A percentile compares a stretch with the other conserved stretches of the same genome.
Conservation (phyloP, 2,113 vertebrate genomes). For the Chaetops frenatus region DNA sequence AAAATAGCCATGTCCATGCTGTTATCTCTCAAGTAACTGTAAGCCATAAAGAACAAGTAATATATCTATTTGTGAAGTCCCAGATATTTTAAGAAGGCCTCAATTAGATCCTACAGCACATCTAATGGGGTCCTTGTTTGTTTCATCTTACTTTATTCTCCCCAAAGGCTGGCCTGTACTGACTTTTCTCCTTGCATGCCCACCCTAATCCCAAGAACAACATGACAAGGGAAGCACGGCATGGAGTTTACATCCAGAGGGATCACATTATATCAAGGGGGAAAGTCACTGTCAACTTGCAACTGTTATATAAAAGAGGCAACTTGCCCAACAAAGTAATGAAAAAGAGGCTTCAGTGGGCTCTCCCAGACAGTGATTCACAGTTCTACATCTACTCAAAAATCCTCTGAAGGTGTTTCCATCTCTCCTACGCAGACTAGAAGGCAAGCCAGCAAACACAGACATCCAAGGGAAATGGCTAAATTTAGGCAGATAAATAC, state of each 20-base stretch:
- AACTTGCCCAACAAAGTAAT: not conserved
- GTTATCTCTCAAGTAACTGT: not conserved
- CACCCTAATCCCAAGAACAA: not conserved
- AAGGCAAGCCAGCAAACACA: conserved; percentile 10
- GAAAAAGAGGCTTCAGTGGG: not conserved
- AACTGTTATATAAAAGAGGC: not conserved
- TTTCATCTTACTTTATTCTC: not conserved
- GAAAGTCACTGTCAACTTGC: not conserved
- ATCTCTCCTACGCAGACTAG: not conserved
- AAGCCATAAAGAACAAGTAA: not conserved
- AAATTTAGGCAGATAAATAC: conserved; percentile 18
- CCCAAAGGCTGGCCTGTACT: not conserved
- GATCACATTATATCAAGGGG: not conserved
- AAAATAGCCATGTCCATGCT: not conserved
- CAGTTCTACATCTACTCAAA: conserved; percentile 29
- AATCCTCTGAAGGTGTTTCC: conserved; percentile 2
- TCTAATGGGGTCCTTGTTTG: not conserved
- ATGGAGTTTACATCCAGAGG: not conserved
- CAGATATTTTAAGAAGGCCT: not conserved
- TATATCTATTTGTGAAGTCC: not conserved
- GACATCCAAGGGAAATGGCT: not conserved
- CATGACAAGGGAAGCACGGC: not conserved
- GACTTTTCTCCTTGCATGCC: not conserved
- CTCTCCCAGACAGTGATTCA: conserved; percentile 45
- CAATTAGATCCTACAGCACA: not conserved